Evolutionary conservation across 2,797 vertebrate species (phyloP).

Genomic region (Pachyuromys duprasi): DNA sequence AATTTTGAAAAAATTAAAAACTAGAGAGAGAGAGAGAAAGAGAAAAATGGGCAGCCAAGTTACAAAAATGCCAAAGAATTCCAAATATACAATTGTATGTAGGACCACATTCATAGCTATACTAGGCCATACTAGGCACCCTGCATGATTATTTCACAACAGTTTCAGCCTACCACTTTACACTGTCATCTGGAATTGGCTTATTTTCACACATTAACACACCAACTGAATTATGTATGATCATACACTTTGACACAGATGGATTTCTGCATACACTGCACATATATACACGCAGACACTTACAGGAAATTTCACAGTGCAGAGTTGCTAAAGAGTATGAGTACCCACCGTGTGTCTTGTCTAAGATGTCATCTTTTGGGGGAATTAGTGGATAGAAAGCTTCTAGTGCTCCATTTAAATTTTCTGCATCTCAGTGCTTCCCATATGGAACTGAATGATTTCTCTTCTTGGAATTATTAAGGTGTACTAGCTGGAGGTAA

Average conservation of each 20-base stretch:
- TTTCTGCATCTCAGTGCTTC: background rate
- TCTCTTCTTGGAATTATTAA: background rate
- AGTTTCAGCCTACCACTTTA: background rate
- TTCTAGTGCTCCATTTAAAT: too few relatives aligned
- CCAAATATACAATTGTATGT: background rate
- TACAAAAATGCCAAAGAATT: background rate
- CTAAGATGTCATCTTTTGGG: too few relatives aligned
- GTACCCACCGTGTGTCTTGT: too few relatives aligned
- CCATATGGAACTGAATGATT: background rate
- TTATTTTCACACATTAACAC: background rate
- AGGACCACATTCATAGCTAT: background rate
- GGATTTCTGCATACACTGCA: too few relatives aligned
- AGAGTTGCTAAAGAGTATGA: background rate
- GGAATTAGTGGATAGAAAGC: background rate
- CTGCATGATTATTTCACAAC: fast-evolving
- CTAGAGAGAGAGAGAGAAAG: too few relatives aligned
- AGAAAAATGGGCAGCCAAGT: background rate
- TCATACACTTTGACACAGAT: background rate
- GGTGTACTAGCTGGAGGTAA: background rate
- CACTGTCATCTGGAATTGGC: background rate
- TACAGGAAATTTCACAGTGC: background rate
- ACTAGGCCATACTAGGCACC: background rate
- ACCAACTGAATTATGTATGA: background rate
- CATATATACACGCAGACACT: background rate
- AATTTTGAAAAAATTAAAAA: too few relatives aligned